Conservation (phyloP, 2,888 invertebrate genomes). For the Lasioglossum malachurum region DNA sequence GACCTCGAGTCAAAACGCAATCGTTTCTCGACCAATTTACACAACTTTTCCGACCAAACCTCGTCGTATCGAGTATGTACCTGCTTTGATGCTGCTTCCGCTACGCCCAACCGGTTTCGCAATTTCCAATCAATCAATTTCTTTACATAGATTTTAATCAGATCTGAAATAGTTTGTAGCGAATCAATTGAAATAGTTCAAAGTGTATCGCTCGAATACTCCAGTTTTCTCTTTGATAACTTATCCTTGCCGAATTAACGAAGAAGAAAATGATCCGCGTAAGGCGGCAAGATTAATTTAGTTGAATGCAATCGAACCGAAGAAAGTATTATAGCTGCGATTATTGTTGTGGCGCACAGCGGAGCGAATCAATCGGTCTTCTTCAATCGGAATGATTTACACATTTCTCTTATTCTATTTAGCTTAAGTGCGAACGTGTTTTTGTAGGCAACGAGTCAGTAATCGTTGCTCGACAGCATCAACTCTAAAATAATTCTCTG, state of each 20-base stretch:
- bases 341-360: constrained; percentile 12
- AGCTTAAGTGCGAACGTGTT: constrained; percentile 15
- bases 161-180: neutral
- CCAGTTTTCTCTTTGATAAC: neutral
- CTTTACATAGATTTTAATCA: neutral
- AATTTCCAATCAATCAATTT: neutral
- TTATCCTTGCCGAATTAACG: neutral
- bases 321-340: neutral
- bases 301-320: neutral
- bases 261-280: neutral
- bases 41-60: constrained; percentile 64
- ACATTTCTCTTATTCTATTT: constrained; percentile 32
- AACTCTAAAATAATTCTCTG: constrained; percentile 30
- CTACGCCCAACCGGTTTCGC: constrained; percentile 22
- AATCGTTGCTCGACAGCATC: constrained; percentile 24
- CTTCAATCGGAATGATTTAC: constrained; percentile 31
- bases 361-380: constrained; percentile 20
- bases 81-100: constrained; percentile 67
- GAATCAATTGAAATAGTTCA: neutral
- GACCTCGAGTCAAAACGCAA: constrained; percentile 69
- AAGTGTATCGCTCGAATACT: too few species aligned
- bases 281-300: neutral
- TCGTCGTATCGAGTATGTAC: constrained; percentile 60
- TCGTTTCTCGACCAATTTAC: constrained; percentile 78
- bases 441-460: constrained; percentile 6